A percentile compares a stretch with the other conserved stretches of the same genome.
These are phyloP conservation scores for Caiman crocodilus DNA, from an alignment of 2,797 vertebrate genomes.

Conservation along the genomic window DNA sequence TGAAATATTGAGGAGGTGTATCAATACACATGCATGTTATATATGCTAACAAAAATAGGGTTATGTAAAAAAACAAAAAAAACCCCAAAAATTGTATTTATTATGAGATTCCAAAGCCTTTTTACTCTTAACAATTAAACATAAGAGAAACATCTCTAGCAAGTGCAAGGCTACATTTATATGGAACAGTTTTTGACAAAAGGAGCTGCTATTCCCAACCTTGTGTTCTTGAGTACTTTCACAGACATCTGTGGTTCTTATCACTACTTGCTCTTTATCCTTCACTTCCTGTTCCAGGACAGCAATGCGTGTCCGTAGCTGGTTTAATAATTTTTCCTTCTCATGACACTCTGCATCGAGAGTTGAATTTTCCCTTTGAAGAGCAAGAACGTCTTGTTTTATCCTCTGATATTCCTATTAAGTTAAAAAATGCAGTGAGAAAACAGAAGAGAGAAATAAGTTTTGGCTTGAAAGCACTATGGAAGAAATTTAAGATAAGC, in stretches of 20 bases:
- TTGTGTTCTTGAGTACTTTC: conserved; percentile 36
- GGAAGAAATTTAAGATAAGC: neutral
- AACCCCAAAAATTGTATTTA: neutral
- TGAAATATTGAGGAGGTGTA: neutral
- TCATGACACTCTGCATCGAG: conserved; percentile 33
- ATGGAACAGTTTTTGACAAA: conserved; percentile 8
- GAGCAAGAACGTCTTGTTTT: conserved; percentile 40
- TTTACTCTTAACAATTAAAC: neutral
- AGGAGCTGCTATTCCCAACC: neutral
- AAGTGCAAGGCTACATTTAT: neutral
- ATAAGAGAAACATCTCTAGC: neutral
- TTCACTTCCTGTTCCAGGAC: conserved; percentile 51
- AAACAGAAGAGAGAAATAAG: neutral
- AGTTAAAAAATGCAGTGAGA: neutral
- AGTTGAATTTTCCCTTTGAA: conserved; percentile 23
- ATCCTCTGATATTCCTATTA: conserved; percentile 35
- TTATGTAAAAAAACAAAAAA: no score
- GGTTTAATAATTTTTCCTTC: conserved; percentile 35
- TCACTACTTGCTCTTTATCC: conserved; percentile 12
- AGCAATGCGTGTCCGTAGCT: neutral
- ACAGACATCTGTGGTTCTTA: neutral
- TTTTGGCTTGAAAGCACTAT: neutral
- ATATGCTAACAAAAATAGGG: neutral
- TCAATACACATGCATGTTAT: neutral
- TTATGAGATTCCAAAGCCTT: neutral